Conservation (phyloP, 2,797 vertebrate species). For the Takifugu ocellatus region DNA sequence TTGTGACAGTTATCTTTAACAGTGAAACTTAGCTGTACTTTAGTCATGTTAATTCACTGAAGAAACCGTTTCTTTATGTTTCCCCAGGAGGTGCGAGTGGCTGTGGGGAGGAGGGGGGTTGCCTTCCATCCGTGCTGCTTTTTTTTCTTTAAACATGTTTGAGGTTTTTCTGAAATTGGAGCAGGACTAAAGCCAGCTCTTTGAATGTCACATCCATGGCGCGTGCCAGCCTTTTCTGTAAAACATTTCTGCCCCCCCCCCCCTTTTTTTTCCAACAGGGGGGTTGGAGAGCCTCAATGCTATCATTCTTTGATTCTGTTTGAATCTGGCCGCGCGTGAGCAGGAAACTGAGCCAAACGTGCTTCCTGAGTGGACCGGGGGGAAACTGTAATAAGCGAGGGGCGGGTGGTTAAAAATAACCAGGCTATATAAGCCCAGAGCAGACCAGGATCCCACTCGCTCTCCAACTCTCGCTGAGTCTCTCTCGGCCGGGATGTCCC, state of each 20-base stretch:
- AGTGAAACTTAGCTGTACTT: slow-evolving; percentile 45
- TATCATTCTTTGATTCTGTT: slow-evolving; percentile 88
- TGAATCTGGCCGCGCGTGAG: slow-evolving; percentile 84
- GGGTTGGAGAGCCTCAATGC: slow-evolving; percentile 81
- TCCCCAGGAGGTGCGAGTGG: slow-evolving; percentile 32
- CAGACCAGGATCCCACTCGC: slow-evolving; percentile 79
- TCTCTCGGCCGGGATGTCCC: slow-evolving; percentile 56
- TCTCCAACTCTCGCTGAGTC: slow-evolving; percentile 73
- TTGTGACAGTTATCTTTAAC: slow-evolving; percentile 33
- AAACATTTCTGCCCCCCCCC: slow-evolving; percentile 48
- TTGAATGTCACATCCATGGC: slow-evolving; percentile 64
- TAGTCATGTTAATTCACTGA: slow-evolving; percentile 42
- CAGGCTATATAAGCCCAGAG: slow-evolving; percentile 85
- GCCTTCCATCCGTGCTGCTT: slow-evolving; percentile 20
- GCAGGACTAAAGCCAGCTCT: slow-evolving; percentile 63
- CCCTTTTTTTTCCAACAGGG: slow-evolving; percentile 57
- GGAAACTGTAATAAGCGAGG: slow-evolving; percentile 92
- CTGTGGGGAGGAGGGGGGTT: neutral
- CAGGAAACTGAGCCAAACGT: slow-evolving; percentile 91
- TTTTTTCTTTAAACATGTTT: slow-evolving; percentile 60
- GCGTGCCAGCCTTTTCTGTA: slow-evolving; percentile 72
- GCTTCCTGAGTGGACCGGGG: slow-evolving; percentile 91
- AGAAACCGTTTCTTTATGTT: slow-evolving; percentile 17
- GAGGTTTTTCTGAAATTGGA: slow-evolving; percentile 67
- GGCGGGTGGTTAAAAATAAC: slow-evolving; percentile 97